Percentiles rank a stretch among this genome's conserved stretches.
phyloP scores from a whole-genome alignment of 2,113 vertebrate species.

The Lepus europaeus region DNA sequence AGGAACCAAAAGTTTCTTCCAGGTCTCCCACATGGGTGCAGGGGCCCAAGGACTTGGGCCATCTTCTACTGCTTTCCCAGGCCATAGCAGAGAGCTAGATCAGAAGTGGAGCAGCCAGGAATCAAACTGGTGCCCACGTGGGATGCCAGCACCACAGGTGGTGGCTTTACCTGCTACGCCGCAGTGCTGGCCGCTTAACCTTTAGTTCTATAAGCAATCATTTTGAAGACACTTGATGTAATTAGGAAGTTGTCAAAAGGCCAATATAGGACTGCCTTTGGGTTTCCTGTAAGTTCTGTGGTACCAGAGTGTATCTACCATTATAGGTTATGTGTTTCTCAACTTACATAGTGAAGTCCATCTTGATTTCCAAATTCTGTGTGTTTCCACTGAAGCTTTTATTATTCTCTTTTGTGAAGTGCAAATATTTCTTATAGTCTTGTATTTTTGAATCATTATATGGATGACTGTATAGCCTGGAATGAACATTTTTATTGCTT shows the following conservation, averaged over 20 bases:
- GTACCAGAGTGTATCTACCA: neutral
- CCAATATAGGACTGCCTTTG: neutral
- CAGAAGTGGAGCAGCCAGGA: too few species aligned
- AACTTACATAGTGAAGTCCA: neutral
- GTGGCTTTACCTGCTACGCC: too few species aligned
- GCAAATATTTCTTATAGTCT: constrained; percentile 14
- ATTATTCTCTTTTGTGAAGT: constrained; percentile 40
- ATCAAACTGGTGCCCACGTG: too few species aligned
- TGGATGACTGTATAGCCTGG: constrained; percentile 38
- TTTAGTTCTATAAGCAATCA: neutral
- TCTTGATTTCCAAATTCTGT: neutral
- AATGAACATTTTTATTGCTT: constrained; percentile 66
- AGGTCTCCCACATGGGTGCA: too few species aligned
- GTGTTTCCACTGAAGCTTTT: constrained; percentile 12
- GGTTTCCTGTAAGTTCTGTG: neutral
- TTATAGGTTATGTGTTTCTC: neutral
- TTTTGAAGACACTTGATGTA: constrained; percentile 43
- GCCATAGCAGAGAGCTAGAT: too few species aligned
- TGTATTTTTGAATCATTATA: constrained; percentile 45
- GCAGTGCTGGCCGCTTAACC: neutral
- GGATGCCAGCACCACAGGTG: too few species aligned
- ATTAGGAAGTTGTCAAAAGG: neutral
- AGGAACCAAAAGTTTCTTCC: too few species aligned
- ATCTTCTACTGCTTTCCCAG: too few species aligned
- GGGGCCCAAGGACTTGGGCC: too few species aligned